Conservation (phyloP, 2,888 invertebrate species). For the Yponomeuta cagnagella region DNA sequence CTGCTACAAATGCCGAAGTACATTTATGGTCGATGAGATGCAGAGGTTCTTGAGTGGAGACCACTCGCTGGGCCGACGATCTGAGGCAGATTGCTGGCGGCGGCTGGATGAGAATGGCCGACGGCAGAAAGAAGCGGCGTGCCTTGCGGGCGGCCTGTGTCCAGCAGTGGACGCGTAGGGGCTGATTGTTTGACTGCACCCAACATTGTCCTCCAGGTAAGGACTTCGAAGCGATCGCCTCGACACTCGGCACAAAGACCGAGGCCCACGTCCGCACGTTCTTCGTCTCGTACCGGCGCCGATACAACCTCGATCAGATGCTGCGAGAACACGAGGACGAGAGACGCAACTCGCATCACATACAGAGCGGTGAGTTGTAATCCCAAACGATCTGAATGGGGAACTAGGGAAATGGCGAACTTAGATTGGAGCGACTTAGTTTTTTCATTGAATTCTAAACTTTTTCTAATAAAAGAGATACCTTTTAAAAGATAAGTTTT, state of each 20-base stretch:
- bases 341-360: conserved; percentile 72
- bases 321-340: conserved; percentile 91
- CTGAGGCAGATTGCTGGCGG: too few relatives aligned
- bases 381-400: neutral
- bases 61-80: too few relatives aligned
- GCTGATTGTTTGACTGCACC: neutral
- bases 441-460: too few relatives aligned
- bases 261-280: conserved; percentile 94
- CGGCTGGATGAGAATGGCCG: too few relatives aligned
- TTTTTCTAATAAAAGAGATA: too few relatives aligned
- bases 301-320: conserved; percentile 91
- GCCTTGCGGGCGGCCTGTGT: too few relatives aligned
- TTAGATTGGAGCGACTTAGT: neutral
- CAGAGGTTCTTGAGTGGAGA: too few relatives aligned
- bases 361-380: conserved; percentile 55
- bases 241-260: conserved; percentile 95
- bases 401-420: neutral
- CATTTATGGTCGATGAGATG: too few relatives aligned
- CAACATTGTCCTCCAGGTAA: conserved; percentile 66
- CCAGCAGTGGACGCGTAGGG: too few relatives aligned
- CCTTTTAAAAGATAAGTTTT: too few relatives aligned
- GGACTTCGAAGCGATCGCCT: conserved; percentile 95
- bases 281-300: conserved; percentile 92
- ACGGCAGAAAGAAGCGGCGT: too few relatives aligned
- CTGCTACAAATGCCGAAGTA: too few relatives aligned